Percentiles rank a stretch among this genome's conserved stretches.
These are phyloP conservation scores for Ophion ventricosus DNA, from an alignment of 2,888 invertebrate species.

Conservation along the genomic window DNA sequence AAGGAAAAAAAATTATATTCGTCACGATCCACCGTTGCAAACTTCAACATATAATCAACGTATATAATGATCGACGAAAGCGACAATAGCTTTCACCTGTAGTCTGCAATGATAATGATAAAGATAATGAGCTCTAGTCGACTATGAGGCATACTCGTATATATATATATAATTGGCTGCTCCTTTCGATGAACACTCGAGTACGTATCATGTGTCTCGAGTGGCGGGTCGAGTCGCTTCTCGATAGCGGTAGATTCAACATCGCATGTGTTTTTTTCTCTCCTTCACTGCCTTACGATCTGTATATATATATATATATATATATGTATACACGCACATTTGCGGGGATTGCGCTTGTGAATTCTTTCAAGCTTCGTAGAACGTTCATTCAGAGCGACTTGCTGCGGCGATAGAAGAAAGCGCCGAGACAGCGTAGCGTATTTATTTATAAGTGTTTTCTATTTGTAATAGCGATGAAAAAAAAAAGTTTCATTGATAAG, in stretches of 20 bases:
- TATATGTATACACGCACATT: neutral
- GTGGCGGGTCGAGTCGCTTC: constrained; percentile 35
- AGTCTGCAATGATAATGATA: constrained; percentile 44
- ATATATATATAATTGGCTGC: constrained; percentile 38
- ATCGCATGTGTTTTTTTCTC: constrained; percentile 12
- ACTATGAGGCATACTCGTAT: neutral
- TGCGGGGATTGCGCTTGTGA: constrained; percentile 21
- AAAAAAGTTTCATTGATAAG: constrained; percentile 5
- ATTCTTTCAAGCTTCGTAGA: constrained; percentile 1
- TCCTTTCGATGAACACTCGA: constrained; percentile 41
- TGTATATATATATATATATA: neutral
- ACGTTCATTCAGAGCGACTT: constrained; percentile 22
- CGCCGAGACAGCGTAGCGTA: neutral
- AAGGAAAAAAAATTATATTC: neutral
- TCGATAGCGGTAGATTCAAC: constrained; percentile 44
- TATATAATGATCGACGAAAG: constrained; percentile 42
- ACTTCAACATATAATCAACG: too few species aligned
- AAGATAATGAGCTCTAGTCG: constrained; percentile 47
- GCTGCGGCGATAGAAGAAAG: neutral
- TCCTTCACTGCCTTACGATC: neutral
- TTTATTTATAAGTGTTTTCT: too few species aligned
- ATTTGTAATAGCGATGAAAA: neutral
- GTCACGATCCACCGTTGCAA: too few species aligned
- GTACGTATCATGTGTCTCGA: constrained; percentile 43
- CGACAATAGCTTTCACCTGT: constrained; percentile 50